Conservation (phyloP, 2,888 invertebrate genomes). For the Boloria euphrosyne region DNA sequence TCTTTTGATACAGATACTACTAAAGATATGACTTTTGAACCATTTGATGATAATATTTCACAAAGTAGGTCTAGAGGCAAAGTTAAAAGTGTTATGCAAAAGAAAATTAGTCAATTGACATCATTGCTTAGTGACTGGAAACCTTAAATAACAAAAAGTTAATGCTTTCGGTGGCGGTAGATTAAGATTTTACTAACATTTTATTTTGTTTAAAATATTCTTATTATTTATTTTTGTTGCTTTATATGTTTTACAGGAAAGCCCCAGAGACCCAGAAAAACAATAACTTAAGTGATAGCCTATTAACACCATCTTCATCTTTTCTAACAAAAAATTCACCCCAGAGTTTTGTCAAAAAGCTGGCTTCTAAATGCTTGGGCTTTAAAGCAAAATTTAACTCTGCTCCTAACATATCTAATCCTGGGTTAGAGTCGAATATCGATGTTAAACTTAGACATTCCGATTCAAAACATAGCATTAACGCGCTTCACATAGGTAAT, state of each 20-base stretch:
- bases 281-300: conserved; percentile 72
- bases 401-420: conserved; percentile 77
- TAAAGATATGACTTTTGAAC: conserved; percentile 38
- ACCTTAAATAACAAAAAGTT: conserved; percentile 2
- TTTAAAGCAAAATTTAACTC: conserved; percentile 77
- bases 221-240: conserved; percentile 50
- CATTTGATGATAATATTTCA: conserved; percentile 33
- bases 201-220: conserved; percentile 47
- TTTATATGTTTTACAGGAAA: conserved; percentile 77
- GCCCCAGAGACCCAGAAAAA: conserved; percentile 77
- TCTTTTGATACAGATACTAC: background rate
- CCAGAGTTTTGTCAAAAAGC: conserved; percentile 78
- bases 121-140: conserved; percentile 55
- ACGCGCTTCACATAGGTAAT: conserved; percentile 71
- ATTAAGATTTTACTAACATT: conserved; percentile 43
- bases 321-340: conserved; percentile 71
- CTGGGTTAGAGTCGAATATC: conserved; percentile 61
- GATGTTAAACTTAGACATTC: conserved; percentile 61
- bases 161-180: conserved; percentile 51
- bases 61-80: conserved; percentile 15
- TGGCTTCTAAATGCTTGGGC: conserved; percentile 80
- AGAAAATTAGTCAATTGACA: conserved; percentile 58
- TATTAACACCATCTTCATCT: conserved; percentile 71
- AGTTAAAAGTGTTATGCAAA: conserved; percentile 46
- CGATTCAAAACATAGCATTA: conserved; percentile 60